Base-by-base conservation (phyloP, 2,113 vertebrate species). In the Scolopax mira region DNA sequence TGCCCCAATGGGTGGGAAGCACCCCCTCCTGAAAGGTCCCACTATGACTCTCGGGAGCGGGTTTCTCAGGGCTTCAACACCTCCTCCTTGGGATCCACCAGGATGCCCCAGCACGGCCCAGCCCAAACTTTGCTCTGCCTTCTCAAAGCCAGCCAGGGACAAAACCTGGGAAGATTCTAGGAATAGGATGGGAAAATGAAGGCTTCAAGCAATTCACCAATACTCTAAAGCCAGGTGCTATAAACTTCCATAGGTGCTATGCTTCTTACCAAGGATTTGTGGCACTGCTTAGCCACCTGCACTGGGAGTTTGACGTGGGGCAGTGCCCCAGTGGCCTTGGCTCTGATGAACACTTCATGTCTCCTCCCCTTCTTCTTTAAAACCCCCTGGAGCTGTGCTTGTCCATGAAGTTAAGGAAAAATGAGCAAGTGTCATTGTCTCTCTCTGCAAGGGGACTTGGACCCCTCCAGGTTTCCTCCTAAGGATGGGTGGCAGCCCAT, bases 21-120 rank as follows among this genome's bases (percentile, higher is more conserved):
- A 41, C 11, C 35, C 11, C 35, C 22, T 58, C 61, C 55, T 13
- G 13, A 37, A 78, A 58, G 4, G 31, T 79, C 54, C 10, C 21
- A 6, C 18, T 41, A 3, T 12, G 10, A 33, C 7, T 86, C 33
- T 79, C 2, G 2, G 51, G 13, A 88, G 17, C 14, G 7, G 2
- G 10, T 61, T 67, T 85, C 13, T 44, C 25, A 74, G 21, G 65
- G 21, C 17, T 91, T 18, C 42, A 49, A 39, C 46, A 74, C 4
- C 12, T 78, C 11, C 18, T 80, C n/a, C 18, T 58, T 0, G 0
- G 10, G 14, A 75, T 61, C 25, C 11, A 9, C 24, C 3, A 3
- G 39, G 22, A 51, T 66, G 74, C 13, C n/a, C n/a, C 31, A 81
- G 52, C 31, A 25, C 0, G 1, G 35, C 18, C 5, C 55, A 79